Conservation (phyloP, 1,140 invertebrate genomes). For the Drosophila cardini region DNA sequence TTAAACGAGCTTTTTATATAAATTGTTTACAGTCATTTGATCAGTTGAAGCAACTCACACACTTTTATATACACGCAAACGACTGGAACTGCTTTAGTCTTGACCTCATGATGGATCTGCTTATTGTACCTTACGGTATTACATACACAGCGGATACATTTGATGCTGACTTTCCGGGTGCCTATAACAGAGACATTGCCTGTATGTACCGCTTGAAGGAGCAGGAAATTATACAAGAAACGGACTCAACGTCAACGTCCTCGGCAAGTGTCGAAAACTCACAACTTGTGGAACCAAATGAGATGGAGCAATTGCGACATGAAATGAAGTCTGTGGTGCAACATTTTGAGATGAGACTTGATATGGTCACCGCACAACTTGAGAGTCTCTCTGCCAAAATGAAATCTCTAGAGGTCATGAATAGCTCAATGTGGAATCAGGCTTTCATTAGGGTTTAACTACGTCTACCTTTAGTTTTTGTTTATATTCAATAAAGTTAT, state of each 20-base stretch:
- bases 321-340: conserved; percentile 69
- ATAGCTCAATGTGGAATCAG: conserved; percentile 67
- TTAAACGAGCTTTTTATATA: too few relatives aligned
- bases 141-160: conserved; percentile 54
- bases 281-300: conserved; percentile 6
- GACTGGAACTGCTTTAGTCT: conserved; percentile 78
- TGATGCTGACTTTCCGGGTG: conserved; percentile 66
- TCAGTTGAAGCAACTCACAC: conserved; percentile 56
- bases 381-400: conserved; percentile 54
- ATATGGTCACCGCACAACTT: conserved; percentile 35
- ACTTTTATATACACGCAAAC: conserved; percentile 74
- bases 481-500: background rate
- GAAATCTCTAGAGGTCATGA: conserved; percentile 54
- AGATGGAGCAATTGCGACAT: conserved; percentile 52
- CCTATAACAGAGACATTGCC: conserved; percentile 69
- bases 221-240: conserved; percentile 8
- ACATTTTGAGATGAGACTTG: conserved; percentile 70
- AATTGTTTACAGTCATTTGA: conserved; percentile 33
- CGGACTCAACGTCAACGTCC: background rate
- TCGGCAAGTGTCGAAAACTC: conserved; percentile 42
- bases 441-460: conserved; percentile 60
- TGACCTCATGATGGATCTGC: conserved; percentile 59
- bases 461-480: background rate
- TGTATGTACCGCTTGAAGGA: conserved; percentile 75
- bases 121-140: conserved; percentile 63